Conservation (phyloP, 2,113 vertebrate species). For the Grammomys surdaster region DNA sequence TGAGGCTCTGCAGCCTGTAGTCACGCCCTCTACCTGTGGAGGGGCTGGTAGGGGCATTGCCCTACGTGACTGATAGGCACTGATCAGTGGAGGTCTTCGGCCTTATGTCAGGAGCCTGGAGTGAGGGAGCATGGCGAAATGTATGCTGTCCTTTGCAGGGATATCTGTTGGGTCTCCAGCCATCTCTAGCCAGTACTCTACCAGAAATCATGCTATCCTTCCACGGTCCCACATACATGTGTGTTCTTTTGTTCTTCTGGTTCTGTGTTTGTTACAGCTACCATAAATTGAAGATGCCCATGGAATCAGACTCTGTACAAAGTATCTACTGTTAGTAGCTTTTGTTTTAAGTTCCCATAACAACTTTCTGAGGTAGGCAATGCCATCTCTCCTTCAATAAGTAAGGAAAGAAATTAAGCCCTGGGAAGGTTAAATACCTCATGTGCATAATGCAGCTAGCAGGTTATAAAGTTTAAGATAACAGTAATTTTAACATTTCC, state of each 20-base stretch:
- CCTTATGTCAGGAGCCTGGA: too few species aligned
- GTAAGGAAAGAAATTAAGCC: background rate
- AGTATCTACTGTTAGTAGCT: background rate
- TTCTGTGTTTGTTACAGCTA: slow-evolving; percentile 8
- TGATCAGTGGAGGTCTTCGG: too few species aligned
- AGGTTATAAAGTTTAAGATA: background rate
- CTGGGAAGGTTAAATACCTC: background rate
- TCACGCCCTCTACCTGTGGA: too few species aligned
- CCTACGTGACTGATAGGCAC: too few species aligned
- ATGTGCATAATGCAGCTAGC: background rate
- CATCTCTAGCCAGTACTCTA: too few species aligned
- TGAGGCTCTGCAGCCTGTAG: too few species aligned
- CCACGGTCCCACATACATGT: background rate
- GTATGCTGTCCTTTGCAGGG: too few species aligned
- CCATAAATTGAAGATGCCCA: background rate
- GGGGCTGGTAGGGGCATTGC: too few species aligned
- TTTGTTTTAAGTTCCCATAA: background rate
- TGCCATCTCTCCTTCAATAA: background rate
- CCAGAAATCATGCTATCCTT: too few species aligned
- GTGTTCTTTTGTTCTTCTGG: background rate
- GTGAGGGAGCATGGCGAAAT: too few species aligned
- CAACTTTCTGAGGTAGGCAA: background rate
- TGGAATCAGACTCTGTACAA: background rate
- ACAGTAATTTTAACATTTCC: background rate
- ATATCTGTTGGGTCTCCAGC: too few species aligned